phyloP scores from a whole-genome alignment of 2,888 invertebrate species.

The Liodrosophila aerea region DNA sequence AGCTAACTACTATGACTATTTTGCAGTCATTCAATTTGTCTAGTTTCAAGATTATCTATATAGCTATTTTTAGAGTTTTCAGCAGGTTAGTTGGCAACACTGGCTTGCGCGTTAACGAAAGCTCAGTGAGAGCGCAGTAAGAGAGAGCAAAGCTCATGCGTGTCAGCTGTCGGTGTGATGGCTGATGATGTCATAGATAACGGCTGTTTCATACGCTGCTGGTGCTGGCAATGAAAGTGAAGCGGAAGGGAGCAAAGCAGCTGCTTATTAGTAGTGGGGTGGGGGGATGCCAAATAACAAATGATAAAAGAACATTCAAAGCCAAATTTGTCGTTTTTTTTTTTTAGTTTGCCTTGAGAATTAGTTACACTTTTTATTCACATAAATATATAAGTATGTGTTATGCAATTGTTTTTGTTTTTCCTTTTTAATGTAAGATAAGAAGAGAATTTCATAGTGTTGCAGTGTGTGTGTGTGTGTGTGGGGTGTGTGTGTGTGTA shows the following conservation, averaged over 20 bases:
- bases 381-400: conserved; percentile 62
- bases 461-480: conserved; percentile 40
- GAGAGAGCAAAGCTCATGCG: conserved; percentile 47
- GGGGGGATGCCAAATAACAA: no score
- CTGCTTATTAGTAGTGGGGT: conserved; percentile 7
- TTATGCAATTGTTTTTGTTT: conserved; percentile 54
- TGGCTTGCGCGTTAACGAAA: conserved; percentile 12
- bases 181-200: conserved; percentile 59
- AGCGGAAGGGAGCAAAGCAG: conserved; percentile 10
- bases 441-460: conserved; percentile 63
- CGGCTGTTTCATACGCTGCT: conserved; percentile 44
- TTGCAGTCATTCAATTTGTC: no score
- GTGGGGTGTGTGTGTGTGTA: conserved; percentile 34
- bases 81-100: neutral
- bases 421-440: conserved; percentile 49
- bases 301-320: conserved; percentile 16
- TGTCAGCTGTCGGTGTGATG: conserved; percentile 27
- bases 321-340: neutral
- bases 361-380: conserved; percentile 78
- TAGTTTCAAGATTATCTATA: no score
- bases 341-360: conserved; percentile 72
- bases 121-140: conserved; percentile 7
- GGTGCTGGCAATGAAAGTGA: conserved; percentile 35
- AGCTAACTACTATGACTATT: no score
- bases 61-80: no score